Conservation (phyloP, 2,888 invertebrate genomes). For the Troides oblongomaculatus region DNA sequence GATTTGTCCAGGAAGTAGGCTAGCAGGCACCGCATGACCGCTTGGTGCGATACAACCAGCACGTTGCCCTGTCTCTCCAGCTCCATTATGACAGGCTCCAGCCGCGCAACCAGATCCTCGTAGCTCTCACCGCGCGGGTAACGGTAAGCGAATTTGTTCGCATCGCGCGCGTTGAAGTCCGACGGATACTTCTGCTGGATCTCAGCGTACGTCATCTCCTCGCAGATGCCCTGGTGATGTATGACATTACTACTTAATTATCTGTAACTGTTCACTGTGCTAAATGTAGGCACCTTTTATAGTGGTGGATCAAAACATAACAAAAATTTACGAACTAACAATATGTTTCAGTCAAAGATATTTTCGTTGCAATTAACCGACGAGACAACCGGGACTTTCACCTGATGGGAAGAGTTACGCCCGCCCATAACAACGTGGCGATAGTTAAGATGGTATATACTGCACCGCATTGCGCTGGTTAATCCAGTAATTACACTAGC, state of each 20-base stretch:
- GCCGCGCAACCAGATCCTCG: constrained; percentile 97
- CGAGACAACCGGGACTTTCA: too few species aligned
- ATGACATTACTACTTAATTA: background rate
- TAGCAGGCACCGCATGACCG: constrained; percentile 95
- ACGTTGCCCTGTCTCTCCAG: constrained; percentile 98
- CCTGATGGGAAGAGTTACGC: too few species aligned
- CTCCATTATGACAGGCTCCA: constrained; percentile 99
- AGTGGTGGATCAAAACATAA: too few species aligned
- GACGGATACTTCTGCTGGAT: constrained; percentile 96
- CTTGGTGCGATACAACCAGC: constrained; percentile 97
- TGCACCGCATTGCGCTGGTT: too few species aligned
- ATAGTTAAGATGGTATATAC: too few species aligned
- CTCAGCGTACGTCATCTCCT: constrained; percentile 99
- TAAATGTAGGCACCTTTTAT: too few species aligned
- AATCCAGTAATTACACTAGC: too few species aligned
- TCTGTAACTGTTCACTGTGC: background rate
- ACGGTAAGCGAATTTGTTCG: constrained; percentile 97
- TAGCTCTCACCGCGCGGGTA: constrained; percentile 97
- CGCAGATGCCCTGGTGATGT: constrained; percentile 92
- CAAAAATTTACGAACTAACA: too few species aligned
- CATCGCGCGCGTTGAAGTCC: constrained; percentile 97
- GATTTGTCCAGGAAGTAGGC: constrained; percentile 99
- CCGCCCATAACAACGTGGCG: too few species aligned
- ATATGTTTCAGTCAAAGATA: too few species aligned
- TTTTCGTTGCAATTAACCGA: too few species aligned